Percentiles rank a stretch among this genome's conserved stretches.
phyloP scores from a whole-genome alignment of 1,140 invertebrate species.

The Drosophila repletoides region DNA sequence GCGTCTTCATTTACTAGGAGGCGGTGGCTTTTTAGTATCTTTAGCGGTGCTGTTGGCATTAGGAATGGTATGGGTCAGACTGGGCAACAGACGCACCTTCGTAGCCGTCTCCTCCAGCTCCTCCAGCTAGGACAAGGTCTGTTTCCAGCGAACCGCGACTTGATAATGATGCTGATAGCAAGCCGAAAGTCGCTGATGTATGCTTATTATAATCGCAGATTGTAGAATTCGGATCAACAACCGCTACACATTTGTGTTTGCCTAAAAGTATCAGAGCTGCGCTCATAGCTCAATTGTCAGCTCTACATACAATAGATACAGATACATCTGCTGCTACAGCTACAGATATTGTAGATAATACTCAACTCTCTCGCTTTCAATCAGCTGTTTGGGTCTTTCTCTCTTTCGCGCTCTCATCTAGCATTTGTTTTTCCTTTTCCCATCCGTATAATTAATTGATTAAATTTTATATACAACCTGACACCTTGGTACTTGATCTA shows the following conservation, averaged over 20 bases:
- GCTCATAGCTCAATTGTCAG: no score
- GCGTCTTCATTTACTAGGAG: conserved; percentile 46
- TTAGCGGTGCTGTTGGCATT: neutral
- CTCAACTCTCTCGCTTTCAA: neutral
- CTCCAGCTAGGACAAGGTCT: conserved; percentile 32
- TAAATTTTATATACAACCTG: conserved; percentile 30
- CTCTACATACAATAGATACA: no score
- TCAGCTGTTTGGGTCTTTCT: neutral
- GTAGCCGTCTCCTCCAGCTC: conserved; percentile 49
- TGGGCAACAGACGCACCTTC: conserved; percentile 34
- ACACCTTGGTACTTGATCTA: conserved; percentile 33
- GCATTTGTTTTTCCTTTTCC: conserved; percentile 4
- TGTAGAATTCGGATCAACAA: no score
- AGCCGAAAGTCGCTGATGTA: no score
- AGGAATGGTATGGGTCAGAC: neutral
- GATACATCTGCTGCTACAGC: no score
- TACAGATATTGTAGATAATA: neutral
- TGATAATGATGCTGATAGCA: conserved; percentile 50
- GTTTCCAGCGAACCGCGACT: conserved; percentile 38
- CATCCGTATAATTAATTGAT: conserved; percentile 24
- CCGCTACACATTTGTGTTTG: no score
- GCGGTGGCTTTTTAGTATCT: conserved; percentile 16
- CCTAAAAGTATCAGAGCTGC: conserved; percentile 60
- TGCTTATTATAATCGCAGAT: no score
- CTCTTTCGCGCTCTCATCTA: neutral